Conservation (phyloP, 2,113 vertebrate genomes). For the Phoxinus phoxinus region DNA sequence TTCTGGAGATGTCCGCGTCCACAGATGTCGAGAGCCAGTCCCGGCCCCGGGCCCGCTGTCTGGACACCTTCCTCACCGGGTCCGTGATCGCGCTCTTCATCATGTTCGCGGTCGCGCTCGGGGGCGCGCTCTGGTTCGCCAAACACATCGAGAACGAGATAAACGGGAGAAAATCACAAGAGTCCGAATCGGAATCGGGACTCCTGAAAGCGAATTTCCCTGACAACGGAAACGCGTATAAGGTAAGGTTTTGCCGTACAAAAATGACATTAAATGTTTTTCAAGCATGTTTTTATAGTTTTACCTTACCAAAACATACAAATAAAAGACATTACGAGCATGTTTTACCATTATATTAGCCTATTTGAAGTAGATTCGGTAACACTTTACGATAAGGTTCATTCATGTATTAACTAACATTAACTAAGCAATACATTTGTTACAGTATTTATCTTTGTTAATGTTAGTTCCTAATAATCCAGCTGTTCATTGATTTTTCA, state of each 20-base stretch:
- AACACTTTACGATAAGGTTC: too few relatives aligned
- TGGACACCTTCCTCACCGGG: conserved; percentile 64
- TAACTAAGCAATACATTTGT: too few relatives aligned
- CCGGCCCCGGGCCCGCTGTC: conserved; percentile 48
- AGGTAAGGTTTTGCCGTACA: conserved; percentile 53
- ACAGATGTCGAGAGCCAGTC: conserved; percentile 66
- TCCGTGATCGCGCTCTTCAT: conserved; percentile 65
- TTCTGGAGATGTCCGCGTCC: conserved; percentile 36
- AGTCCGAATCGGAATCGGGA: accelerated
- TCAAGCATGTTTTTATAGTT: too few relatives aligned
- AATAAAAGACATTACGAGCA: background rate
- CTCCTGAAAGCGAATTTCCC: accelerated
- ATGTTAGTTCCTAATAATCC: too few relatives aligned
- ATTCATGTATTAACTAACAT: too few relatives aligned
- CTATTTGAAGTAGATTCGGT: background rate
- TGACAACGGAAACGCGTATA: background rate
- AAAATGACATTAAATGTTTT: too few relatives aligned
- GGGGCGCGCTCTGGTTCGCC: conserved; percentile 27
- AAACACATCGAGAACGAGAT: conserved; percentile 19
- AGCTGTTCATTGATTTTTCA: too few relatives aligned
- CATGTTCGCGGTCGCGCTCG: conserved; percentile 41
- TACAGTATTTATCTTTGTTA: too few relatives aligned
- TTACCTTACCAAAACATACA: too few relatives aligned
- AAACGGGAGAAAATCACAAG: accelerated
- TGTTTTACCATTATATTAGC: background rate